Conservation (phyloP, 2,113 vertebrate species). For the Bubo bubo region DNA sequence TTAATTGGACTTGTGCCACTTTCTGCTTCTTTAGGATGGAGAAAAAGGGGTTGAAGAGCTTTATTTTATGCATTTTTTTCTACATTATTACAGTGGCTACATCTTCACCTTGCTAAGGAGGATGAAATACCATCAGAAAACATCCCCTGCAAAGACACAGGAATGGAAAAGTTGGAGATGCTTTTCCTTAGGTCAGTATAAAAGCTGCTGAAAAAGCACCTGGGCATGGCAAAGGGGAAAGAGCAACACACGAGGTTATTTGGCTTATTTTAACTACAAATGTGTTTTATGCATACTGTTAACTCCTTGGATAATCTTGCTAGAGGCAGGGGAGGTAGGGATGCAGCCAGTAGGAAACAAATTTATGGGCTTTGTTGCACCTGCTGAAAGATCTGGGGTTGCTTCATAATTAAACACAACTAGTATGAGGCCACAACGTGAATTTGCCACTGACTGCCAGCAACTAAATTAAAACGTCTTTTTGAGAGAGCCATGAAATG, state of each 20-base stretch:
- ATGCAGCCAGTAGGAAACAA: not conserved
- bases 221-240: not conserved
- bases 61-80: not conserved
- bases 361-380: not conserved
- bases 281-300: rapidly evolving
- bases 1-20: not conserved
- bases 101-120: not conserved
- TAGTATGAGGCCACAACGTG: rapidly evolving
- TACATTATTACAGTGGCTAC: not conserved
- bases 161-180: not conserved
- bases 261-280: not conserved
- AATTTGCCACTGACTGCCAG: not conserved
- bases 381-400: not conserved
- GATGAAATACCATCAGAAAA: not conserved
- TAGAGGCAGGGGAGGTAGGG: not conserved
- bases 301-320: not conserved
- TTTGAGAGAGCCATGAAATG: not conserved
- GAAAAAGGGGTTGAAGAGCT: not conserved
- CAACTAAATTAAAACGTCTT: not conserved
- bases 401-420: not conserved
- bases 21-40: not conserved
- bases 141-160: rapidly evolving
- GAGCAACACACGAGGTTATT: rapidly evolving
- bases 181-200: not conserved
- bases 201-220: not conserved